Conservation (phyloP, 2,113 vertebrate species). For the Diphyllodes magnificus region DNA sequence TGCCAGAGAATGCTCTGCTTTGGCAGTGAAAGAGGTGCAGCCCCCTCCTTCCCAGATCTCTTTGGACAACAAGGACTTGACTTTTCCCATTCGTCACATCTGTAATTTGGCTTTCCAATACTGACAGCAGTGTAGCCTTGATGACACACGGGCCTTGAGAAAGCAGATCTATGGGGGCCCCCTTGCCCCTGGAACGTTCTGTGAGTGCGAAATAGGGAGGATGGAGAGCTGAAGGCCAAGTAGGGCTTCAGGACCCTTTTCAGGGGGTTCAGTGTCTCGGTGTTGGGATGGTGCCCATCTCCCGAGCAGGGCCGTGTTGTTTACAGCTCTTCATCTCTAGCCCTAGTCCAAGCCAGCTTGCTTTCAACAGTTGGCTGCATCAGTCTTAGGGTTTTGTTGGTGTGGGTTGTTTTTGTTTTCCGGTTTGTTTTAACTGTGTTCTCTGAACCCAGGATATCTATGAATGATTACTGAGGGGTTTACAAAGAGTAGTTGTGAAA, state of each 20-base stretch:
- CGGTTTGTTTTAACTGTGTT: neutral
- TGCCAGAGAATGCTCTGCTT: neutral
- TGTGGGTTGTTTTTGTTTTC: neutral
- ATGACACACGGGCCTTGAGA: fast-evolving
- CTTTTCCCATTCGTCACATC: neutral
- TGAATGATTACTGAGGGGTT: neutral
- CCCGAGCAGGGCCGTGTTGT: neutral
- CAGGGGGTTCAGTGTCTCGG: neutral
- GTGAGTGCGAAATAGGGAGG: fast-evolving
- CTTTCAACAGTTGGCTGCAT: neutral
- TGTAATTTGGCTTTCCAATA: neutral
- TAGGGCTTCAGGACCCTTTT: fast-evolving
- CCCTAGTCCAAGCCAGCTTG: neutral
- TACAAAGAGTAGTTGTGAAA: neutral
- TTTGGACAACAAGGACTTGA: neutral
- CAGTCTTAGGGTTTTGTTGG: neutral
- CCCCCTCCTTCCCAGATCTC: neutral
- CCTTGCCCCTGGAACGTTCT: fast-evolving
- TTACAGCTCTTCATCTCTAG: neutral
- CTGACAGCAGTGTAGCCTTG: neutral
- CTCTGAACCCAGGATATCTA: neutral
- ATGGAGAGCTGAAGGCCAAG: neutral
- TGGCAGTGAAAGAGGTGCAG: neutral
- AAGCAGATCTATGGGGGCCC: neutral
- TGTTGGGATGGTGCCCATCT: neutral